Evolutionary conservation across 2,888 invertebrate species (phyloP).

Genomic region (Amphimallon solstitiale): DNA sequence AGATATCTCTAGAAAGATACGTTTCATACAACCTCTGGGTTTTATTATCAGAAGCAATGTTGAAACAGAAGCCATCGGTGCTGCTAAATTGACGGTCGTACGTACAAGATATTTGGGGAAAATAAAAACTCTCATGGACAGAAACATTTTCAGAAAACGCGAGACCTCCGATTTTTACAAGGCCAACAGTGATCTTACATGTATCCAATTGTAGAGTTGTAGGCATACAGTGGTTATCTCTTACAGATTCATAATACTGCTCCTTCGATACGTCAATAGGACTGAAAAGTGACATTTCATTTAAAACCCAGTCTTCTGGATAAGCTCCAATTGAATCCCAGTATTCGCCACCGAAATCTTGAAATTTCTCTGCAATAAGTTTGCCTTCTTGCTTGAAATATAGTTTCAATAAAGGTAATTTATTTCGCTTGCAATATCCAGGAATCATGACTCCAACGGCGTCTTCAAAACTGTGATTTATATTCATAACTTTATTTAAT

Average conservation of each 20-base stretch:
- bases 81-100: no score
- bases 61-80: no score
- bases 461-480: neutral
- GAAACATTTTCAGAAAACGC: neutral
- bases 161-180: neutral
- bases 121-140: neutral
- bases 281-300: neutral
- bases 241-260: constrained; percentile 4
- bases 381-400: neutral
- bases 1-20: no score
- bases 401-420: neutral
- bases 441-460: neutral
- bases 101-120: neutral
- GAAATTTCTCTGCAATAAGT: neutral
- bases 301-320: neutral
- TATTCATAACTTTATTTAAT: neutral
- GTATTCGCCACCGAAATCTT: constrained; percentile 6
- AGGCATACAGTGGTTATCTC: constrained; percentile 1
- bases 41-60: no score
- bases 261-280: neutral
- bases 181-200: neutral
- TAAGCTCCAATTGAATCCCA: neutral
- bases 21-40: no score
- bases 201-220: neutral
- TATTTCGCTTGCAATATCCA: constrained; percentile 4